Percentiles rank a stretch among this genome's conserved stretches.
Conservation (phyloP, 2,888 invertebrate genomes). For the Drosophila leonis region DNA sequence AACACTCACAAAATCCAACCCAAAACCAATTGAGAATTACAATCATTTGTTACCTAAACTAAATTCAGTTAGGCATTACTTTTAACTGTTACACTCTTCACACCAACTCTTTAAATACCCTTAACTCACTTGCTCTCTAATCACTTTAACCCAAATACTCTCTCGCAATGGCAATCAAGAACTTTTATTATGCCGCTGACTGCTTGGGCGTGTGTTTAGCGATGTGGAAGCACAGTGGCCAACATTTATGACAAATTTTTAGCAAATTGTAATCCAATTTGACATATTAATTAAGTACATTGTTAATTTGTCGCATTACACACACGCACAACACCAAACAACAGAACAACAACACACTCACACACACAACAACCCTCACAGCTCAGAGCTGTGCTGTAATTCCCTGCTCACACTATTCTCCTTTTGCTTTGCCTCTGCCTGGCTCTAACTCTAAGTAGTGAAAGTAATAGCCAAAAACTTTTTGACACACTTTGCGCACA, state of each 20-base stretch:
- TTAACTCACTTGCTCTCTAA: not conserved
- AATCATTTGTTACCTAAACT: not conserved
- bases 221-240: slow-evolving; percentile 36
- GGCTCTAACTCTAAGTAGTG: slow-evolving; percentile 69
- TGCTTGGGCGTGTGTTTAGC: slow-evolving; percentile 18
- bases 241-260: slow-evolving; percentile 74
- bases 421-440: slow-evolving; percentile 13
- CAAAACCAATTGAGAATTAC: not conserved
- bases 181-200: slow-evolving; percentile 1
- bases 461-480: slow-evolving; percentile 78
- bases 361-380: slow-evolving; percentile 33
- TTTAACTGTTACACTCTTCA: not conserved
- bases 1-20: not conserved
- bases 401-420: not conserved
- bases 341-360: not conserved
- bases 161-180: not conserved
- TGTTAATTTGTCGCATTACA: slow-evolving; percentile 77
- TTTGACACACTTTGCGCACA: slow-evolving; percentile 73
- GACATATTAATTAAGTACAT: slow-evolving; percentile 79
- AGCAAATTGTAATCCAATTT: slow-evolving; percentile 78
- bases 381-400: not conserved
- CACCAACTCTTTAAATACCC: not conserved
- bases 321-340: slow-evolving; percentile 36
- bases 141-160: not conserved
- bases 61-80: too few relatives aligned